These are phyloP conservation scores for Danionella cerebrum DNA, from an alignment of 2,113 vertebrate species.

Conservation along the genomic window DNA sequence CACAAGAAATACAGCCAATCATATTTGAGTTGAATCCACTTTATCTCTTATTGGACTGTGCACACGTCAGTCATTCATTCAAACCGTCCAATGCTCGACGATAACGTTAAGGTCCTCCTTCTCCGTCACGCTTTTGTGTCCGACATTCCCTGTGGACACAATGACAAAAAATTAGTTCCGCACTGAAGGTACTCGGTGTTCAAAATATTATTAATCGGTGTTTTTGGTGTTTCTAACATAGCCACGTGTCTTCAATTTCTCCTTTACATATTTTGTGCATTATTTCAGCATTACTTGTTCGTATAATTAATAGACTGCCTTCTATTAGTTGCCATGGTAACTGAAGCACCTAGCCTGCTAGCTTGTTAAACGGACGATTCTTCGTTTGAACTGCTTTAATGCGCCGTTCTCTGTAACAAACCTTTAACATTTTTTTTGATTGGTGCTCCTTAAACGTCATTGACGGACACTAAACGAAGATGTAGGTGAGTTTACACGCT, in stretches of 20 bases:
- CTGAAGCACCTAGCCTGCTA: constrained; percentile 15
- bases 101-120: neutral
- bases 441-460: neutral
- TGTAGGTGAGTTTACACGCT: neutral
- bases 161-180: neutral
- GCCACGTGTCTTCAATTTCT: too few relatives aligned
- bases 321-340: constrained; percentile 11
- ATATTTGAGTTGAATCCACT: neutral
- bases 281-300: neutral
- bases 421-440: neutral
- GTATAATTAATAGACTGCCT: neutral
- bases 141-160: neutral
- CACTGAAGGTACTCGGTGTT: neutral
- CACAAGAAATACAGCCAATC: neutral
- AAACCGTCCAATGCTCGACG: constrained; percentile 9
- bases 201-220: too few relatives aligned
- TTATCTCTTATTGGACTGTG: neutral
- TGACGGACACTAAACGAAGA: neutral
- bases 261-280: too few relatives aligned
- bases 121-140: neutral
- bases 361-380: neutral
- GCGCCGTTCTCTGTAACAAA: neutral
- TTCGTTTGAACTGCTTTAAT: neutral
- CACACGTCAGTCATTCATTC: constrained; percentile 13
- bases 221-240: too few relatives aligned